Evolutionary conservation across 2,797 vertebrate genomes (phyloP).

Genomic region (Nothura maculosa): DNA sequence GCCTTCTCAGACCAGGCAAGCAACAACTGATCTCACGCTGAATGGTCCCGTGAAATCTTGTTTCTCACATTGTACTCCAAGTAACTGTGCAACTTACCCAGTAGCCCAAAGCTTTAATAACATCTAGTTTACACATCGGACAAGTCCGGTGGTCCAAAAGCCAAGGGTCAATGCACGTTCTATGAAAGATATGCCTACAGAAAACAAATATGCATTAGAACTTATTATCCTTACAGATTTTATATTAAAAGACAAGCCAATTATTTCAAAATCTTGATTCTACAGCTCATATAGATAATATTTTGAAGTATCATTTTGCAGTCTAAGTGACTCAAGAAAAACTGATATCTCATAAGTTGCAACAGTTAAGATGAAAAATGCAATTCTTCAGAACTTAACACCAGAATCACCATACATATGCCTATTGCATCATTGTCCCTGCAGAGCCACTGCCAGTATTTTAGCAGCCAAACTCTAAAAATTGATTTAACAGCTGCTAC

Average conservation of each 20-base stretch:
- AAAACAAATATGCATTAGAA: conserved; percentile 55
- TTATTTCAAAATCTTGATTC: background rate
- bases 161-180: conserved; percentile 86
- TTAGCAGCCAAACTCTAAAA: background rate
- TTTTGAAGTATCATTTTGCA: background rate
- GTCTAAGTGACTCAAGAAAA: background rate
- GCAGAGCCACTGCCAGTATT: background rate
- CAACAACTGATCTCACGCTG: background rate
- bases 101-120: conserved; percentile 87
- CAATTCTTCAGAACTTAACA: background rate
- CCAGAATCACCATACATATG: background rate
- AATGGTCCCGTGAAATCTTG: background rate
- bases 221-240: background rate
- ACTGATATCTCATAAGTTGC: background rate
- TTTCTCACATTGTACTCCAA: conserved; percentile 8
- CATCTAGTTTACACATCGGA: conserved; percentile 88
- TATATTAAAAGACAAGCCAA: background rate
- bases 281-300: background rate
- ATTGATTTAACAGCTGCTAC: background rate
- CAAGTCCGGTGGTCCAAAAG: conserved; percentile 87
- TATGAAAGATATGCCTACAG: conserved; percentile 86
- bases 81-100: conserved; percentile 81
- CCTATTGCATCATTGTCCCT: background rate
- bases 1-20: background rate
- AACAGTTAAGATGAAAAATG: background rate